Conservation (phyloP, 2,797 vertebrate genomes). For the Enteromius thamalakanensis region DNA sequence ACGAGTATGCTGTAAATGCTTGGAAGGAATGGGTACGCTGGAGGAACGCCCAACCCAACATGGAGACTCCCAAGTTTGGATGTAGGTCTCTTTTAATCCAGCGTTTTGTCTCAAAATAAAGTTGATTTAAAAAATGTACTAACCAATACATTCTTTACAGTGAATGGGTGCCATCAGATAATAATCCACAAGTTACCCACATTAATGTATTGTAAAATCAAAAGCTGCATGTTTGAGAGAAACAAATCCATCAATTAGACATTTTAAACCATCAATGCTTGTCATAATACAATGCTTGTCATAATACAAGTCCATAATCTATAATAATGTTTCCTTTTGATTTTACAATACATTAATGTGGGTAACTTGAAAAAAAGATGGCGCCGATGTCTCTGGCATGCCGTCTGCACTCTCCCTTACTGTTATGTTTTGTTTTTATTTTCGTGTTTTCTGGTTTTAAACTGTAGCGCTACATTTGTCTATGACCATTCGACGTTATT, state of each 20-base stretch:
- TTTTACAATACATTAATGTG: too few relatives aligned
- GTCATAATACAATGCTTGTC: background rate
- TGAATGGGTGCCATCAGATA: background rate
- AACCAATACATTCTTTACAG: background rate
- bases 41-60: conserved; percentile 87
- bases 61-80: conserved; percentile 85
- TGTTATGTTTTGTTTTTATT: too few relatives aligned
- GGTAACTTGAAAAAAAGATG: too few relatives aligned
- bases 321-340: background rate
- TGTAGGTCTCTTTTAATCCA: conserved; percentile 74
- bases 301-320: background rate
- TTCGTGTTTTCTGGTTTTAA: too few relatives aligned
- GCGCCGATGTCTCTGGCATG: too few relatives aligned
- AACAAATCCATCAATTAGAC: background rate
- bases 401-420: too few relatives aligned
- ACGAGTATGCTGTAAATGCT: conserved; percentile 91
- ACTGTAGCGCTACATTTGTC: too few relatives aligned
- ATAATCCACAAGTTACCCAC: background rate
- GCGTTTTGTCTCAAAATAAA: background rate
- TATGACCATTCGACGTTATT: too few relatives aligned
- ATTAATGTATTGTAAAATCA: background rate
- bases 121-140: background rate
- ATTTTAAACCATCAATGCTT: background rate
- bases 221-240: background rate
- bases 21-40: conserved; percentile 96